Evolutionary conservation across 2,888 invertebrate species (phyloP).

Genomic region (Empis livida): DNA sequence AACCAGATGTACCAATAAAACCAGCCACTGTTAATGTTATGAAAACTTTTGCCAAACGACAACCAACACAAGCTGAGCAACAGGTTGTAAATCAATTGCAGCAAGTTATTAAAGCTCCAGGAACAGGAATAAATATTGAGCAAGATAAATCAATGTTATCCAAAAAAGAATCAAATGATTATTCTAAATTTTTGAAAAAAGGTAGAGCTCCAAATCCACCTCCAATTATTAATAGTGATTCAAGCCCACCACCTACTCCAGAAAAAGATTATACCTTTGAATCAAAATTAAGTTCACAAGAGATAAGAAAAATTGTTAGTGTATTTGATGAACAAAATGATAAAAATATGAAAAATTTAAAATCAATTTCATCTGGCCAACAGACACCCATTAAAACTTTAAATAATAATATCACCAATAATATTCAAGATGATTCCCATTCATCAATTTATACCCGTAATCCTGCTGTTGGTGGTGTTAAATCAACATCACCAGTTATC

Average conservation of each 20-base stretch:
- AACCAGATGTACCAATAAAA: slow-evolving; percentile 60
- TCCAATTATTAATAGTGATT: slow-evolving; percentile 2
- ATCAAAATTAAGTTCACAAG: background rate
- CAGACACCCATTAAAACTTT: background rate
- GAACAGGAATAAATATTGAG: slow-evolving; percentile 1
- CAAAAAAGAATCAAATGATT: slow-evolving; percentile 23
- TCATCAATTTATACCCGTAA: slow-evolving; percentile 38
- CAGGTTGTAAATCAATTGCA: slow-evolving; percentile 43
- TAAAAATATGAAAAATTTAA: slow-evolving; percentile 1
- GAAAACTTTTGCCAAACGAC: slow-evolving; percentile 42
- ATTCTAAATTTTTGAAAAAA: slow-evolving; percentile 45
- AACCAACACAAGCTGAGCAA: slow-evolving; percentile 31
- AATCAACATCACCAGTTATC: slow-evolving; percentile 54
- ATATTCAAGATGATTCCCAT: slow-evolving; percentile 30
- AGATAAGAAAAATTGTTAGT: slow-evolving; percentile 9
- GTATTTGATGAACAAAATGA: slow-evolving; percentile 6
- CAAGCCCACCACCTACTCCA: slow-evolving; percentile 29
- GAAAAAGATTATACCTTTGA: slow-evolving; percentile 23
- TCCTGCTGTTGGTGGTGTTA: slow-evolving; percentile 34
- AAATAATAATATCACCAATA: slow-evolving; percentile 6
- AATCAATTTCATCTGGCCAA: background rate
- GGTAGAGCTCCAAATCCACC: slow-evolving; percentile 69
- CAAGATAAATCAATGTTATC: slow-evolving; percentile 11
- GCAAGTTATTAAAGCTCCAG: slow-evolving; percentile 34
- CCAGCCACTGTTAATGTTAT: slow-evolving; percentile 45